These are phyloP conservation scores for Ivindomyrus marchei DNA, from an alignment of 2,113 vertebrate species.

Conservation along the genomic window DNA sequence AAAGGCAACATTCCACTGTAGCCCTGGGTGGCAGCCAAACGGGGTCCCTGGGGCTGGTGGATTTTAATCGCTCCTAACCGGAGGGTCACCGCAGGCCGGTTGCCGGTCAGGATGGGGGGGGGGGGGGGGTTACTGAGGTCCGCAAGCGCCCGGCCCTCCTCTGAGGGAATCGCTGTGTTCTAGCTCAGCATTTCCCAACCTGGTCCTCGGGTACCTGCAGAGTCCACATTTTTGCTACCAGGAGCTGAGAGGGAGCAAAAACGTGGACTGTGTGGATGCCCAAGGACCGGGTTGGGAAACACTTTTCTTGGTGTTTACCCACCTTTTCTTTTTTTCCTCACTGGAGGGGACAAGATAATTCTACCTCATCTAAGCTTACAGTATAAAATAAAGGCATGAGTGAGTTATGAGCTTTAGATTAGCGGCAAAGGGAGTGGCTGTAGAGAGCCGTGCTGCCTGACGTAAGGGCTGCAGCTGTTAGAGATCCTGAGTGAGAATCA, in stretches of 20 bases:
- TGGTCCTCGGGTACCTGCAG: neutral
- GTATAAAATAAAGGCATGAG: slow-evolving; percentile 16
- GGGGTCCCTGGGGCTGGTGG: slow-evolving; percentile 35
- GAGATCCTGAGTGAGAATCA: slow-evolving; percentile 29
- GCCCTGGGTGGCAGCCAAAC: slow-evolving; percentile 46
- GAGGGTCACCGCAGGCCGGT: slow-evolving; percentile 50
- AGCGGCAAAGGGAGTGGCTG: slow-evolving; percentile 20
- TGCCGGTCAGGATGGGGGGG: slow-evolving; percentile 43
- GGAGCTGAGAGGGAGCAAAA: neutral
- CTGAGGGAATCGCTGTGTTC: slow-evolving; percentile 33
- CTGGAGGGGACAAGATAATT: slow-evolving; percentile 38
- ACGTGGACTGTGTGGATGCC: neutral
- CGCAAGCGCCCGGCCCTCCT: slow-evolving; percentile 37
- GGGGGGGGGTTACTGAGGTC: slow-evolving; percentile 41
- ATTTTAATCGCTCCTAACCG: slow-evolving; percentile 53
- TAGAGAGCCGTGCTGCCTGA: neutral
- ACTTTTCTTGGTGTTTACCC: neutral
- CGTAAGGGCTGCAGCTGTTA: slow-evolving; percentile 32
- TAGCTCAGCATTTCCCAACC: neutral
- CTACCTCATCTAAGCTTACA: slow-evolving; percentile 53
- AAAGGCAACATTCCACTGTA: slow-evolving; percentile 54
- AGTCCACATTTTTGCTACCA: neutral
- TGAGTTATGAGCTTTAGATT: slow-evolving; percentile 17
- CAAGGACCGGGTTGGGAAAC: neutral
- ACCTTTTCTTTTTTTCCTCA: neutral